These are phyloP conservation scores for Lamellibrachia satsuma DNA, from an alignment of 2,888 invertebrate genomes.

Conservation along the genomic window DNA sequence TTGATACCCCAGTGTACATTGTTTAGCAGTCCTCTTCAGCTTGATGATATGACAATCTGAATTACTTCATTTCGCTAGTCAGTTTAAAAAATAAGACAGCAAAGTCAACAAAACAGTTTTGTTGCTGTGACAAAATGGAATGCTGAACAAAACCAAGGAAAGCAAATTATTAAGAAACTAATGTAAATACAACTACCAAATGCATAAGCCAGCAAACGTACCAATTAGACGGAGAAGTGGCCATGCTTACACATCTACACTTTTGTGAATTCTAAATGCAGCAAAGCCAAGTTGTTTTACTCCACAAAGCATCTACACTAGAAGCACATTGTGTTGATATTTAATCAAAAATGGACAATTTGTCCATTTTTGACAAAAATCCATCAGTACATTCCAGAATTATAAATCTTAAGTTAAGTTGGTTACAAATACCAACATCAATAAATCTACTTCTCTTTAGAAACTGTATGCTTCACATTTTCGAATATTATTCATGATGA, in stretches of 20 bases:
- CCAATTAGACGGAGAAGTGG: background rate
- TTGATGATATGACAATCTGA: no score
- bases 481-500: background rate
- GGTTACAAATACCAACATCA: background rate
- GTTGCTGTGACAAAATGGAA: background rate
- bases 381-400: background rate
- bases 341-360: background rate
- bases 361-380: slow-evolving; percentile 6
- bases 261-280: slow-evolving; percentile 9
- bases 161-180: background rate
- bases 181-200: background rate
- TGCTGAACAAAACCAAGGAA: background rate
- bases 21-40: background rate
- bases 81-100: background rate
- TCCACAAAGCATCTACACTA: background rate
- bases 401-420: background rate
- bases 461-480: background rate
- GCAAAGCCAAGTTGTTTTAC: background rate
- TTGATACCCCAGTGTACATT: background rate
- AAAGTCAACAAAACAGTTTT: background rate
- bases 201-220: background rate
- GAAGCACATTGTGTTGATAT: background rate
- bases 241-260: background rate
- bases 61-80: background rate
- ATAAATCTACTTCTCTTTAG: background rate